These are phyloP conservation scores for Drosophila borborema DNA, from an alignment of 2,888 invertebrate genomes.

Conservation along the genomic window DNA sequence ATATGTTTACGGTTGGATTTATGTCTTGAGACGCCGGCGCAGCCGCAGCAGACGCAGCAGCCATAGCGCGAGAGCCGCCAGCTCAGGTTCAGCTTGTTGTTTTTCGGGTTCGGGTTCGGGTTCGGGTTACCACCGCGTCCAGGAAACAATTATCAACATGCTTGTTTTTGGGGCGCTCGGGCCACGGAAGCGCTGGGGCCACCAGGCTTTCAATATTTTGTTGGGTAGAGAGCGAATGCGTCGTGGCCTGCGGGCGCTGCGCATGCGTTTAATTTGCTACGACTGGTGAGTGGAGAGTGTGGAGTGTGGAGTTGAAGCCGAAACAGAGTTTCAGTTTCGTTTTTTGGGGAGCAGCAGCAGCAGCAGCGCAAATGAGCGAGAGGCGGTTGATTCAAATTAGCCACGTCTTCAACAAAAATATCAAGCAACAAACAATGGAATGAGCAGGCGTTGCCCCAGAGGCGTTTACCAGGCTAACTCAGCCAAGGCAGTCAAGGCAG, in stretches of 20 bases:
- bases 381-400: conserved; percentile 81
- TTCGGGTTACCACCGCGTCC: conserved; percentile 71
- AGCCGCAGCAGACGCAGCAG: conserved; percentile 47
- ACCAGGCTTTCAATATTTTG: conserved; percentile 39
- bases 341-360: conserved; percentile 53
- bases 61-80: conserved; percentile 26
- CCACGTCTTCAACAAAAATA: conserved; percentile 74
- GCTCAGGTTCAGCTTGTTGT: conserved; percentile 60
- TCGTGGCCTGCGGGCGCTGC: conserved; percentile 61
- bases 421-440: conserved; percentile 79
- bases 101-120: conserved; percentile 17
- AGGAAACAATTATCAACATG: conserved; percentile 80
- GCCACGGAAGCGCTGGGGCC: conserved; percentile 72
- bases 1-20: conserved; percentile 79
- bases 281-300: conserved; percentile 1
- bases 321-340: conserved; percentile 61
- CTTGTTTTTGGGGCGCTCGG: conserved; percentile 63
- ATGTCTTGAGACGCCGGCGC: conserved; percentile 74
- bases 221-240: conserved; percentile 42
- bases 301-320: background rate
- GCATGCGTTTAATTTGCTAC: conserved; percentile 76
- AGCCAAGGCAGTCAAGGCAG: conserved; percentile 19
- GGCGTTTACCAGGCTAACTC: conserved; percentile 75
- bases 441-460: conserved; percentile 75
- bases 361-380: conserved; percentile 79